Conservation (phyloP, 2,888 invertebrate genomes). For the Tipula lateralis region DNA sequence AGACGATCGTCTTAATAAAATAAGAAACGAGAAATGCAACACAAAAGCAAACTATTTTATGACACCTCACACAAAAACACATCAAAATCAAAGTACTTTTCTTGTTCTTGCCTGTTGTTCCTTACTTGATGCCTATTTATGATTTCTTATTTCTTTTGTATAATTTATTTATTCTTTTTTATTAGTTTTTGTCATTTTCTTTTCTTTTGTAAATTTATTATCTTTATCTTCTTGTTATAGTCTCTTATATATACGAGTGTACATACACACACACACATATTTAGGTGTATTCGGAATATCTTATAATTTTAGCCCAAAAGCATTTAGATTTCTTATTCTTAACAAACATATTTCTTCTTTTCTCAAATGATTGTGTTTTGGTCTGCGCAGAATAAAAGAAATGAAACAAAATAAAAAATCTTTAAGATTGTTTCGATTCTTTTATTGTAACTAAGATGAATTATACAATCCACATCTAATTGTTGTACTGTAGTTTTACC, state of each 20-base stretch:
- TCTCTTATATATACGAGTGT: background rate
- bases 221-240: slow-evolving; percentile 24
- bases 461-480: slow-evolving; percentile 28
- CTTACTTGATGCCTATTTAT: background rate
- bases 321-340: background rate
- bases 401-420: background rate
- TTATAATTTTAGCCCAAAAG: background rate
- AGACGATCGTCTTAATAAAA: background rate
- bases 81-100: background rate
- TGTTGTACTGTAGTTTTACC: slow-evolving; percentile 12
- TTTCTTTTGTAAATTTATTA: slow-evolving; percentile 11
- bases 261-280: too few species aligned
- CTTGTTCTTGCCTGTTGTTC: background rate
- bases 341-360: background rate
- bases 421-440: background rate
- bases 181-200: background rate
- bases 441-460: background rate
- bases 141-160: slow-evolving; percentile 6
- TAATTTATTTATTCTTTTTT: slow-evolving; percentile 15
- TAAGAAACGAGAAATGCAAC: background rate
- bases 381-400: background rate
- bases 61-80: slow-evolving; percentile 7
- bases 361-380: background rate
- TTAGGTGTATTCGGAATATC: too few species aligned
- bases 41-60: background rate